Conservation (phyloP, 2,888 invertebrate species). For the Dynastes grantii region DNA sequence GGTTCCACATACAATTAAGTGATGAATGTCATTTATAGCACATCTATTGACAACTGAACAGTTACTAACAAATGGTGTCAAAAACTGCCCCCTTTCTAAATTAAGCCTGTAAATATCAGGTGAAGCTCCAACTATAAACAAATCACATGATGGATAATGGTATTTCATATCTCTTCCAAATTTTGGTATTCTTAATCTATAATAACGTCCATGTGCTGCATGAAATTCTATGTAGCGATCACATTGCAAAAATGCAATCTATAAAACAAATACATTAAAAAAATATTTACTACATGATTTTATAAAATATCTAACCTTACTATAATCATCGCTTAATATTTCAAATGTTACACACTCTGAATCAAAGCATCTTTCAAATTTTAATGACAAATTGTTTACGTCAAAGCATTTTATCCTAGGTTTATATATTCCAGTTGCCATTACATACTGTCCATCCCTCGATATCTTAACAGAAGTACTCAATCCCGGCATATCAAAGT, state of each 20-base stretch:
- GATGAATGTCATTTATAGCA: constrained; percentile 89
- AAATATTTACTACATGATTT: neutral
- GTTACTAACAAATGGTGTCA: constrained; percentile 86
- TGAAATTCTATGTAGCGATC: constrained; percentile 97
- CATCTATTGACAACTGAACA: constrained; percentile 87
- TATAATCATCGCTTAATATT: constrained; percentile 95
- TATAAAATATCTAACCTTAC: constrained; percentile 78
- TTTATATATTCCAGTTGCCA: constrained; percentile 96
- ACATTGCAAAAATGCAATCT: constrained; percentile 91
- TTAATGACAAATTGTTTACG: constrained; percentile 94
- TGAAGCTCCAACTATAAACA: constrained; percentile 91
- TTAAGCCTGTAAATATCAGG: constrained; percentile 95
- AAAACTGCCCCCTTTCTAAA: constrained; percentile 94
- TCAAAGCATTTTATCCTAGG: constrained; percentile 97
- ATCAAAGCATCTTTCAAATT: constrained; percentile 98
- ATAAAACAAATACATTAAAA: constrained; percentile 64
- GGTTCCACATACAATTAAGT: constrained; percentile 89
- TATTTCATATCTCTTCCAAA: constrained; percentile 96
- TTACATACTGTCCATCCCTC: constrained; percentile 92
- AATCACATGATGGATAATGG: constrained; percentile 91
- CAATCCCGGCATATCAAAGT: constrained; percentile 98
- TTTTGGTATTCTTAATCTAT: constrained; percentile 92
- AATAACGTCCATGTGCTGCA: constrained; percentile 93
- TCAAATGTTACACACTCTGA: constrained; percentile 96
- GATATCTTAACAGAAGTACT: constrained; percentile 89